These are phyloP conservation scores for Rotaria sp. DNA, from an alignment of 2,888 invertebrate genomes.

Conservation along the genomic window DNA sequence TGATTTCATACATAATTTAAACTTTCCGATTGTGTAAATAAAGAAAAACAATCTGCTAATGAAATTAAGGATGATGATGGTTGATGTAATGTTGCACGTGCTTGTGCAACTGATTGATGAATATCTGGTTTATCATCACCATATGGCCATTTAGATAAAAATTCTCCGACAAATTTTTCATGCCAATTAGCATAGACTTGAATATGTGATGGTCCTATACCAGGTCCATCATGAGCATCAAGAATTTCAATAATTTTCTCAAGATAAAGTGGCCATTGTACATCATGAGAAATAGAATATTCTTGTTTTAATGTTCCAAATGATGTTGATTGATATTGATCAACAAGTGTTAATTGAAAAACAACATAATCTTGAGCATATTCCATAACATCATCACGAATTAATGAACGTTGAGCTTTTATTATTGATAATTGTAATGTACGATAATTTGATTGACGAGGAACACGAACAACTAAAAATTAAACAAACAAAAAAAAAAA, in stretches of 20 bases:
- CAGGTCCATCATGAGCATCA: neutral
- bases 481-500: no score
- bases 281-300: neutral
- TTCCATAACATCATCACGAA: neutral
- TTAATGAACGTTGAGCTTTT: conserved; percentile 9
- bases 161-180: neutral
- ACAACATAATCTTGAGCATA: neutral
- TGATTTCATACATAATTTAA: conserved; percentile 2
- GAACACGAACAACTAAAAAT: neutral
- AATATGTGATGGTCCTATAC: neutral
- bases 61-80: conserved; percentile 20
- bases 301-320: neutral
- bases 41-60: conserved; percentile 35
- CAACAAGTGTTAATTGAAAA: neutral
- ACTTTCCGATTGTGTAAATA: conserved; percentile 39
- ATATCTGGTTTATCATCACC: neutral
- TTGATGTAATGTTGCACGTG: neutral
- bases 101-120: conserved; percentile 5
- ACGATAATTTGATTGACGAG: conserved; percentile 19
- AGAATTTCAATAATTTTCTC: conserved; percentile 14
- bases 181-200: conserved; percentile 18
- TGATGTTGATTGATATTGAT: neutral
- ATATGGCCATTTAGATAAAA: neutral
- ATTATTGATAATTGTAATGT: conserved; percentile 2
- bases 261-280: neutral